phyloP scores from a whole-genome alignment of 2,113 vertebrate species.

The Actenoides hombroni region DNA sequence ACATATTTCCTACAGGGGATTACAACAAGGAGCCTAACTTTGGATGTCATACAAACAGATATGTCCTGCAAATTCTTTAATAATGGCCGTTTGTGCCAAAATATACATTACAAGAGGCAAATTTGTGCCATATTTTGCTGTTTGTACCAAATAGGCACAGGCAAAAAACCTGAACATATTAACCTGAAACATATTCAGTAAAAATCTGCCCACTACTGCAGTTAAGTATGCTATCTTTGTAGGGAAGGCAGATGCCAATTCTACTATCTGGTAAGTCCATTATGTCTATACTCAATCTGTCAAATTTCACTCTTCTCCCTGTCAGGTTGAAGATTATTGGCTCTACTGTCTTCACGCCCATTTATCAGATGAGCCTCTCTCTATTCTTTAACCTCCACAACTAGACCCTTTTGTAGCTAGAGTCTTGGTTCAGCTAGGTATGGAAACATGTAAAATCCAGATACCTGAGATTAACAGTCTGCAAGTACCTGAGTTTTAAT shows the following conservation, averaged over 20 bases:
- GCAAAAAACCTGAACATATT: neutral
- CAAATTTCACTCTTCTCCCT: neutral
- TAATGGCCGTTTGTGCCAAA: neutral
- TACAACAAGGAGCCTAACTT: neutral
- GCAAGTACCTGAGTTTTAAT: neutral
- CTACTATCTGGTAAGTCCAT: neutral
- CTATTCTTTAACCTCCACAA: neutral
- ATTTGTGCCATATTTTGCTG: neutral
- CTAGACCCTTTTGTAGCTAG: neutral
- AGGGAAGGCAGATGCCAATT: neutral
- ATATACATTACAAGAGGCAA: neutral
- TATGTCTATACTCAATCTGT: neutral
- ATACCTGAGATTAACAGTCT: neutral
- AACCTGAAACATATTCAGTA: neutral
- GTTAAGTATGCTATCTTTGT: neutral
- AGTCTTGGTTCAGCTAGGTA: neutral
- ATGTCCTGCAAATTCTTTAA: neutral
- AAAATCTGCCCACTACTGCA: neutral
- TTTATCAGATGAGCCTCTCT: neutral
- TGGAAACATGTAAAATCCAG: neutral
- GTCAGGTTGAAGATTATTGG: neutral
- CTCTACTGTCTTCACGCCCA: neutral
- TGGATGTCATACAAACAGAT: rapidly evolving
- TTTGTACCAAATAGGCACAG: neutral
- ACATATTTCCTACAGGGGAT: neutral